Base-by-base conservation (phyloP, 2,888 invertebrate species). In the Morpho helenor region DNA sequence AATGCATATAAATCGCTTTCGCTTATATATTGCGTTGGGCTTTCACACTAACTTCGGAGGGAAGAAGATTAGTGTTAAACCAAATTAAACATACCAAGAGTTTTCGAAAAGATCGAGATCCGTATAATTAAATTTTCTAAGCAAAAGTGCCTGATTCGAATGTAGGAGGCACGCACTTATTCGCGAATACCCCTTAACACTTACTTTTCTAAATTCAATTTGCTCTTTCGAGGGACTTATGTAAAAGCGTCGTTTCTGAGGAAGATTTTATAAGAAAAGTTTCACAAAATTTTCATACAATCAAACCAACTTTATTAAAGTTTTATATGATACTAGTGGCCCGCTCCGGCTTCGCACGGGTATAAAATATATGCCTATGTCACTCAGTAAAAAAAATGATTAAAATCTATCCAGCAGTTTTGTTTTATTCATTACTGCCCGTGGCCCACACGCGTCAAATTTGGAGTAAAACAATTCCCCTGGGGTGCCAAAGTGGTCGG, bases 91-190 rank as follows among this genome's bases (percentile, higher is more conserved):
- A 76, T 68, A 71, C 76, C 67, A 48, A 82, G 56, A 87, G 76
- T 86, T 83, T 70, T 73, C 67, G 60, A 64, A 54, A 71, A 77
- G 81, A 80, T 82, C 82, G 80, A 71, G 81, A 80, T 76, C 80
- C 79, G 79, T 82, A 71, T 87, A 87, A 87, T 87, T 87, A 85
- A 86, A 87, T 87, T 84, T 80, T 75, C 77, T 64, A 60, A 64
- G 75, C 75, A 79, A 82, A 82, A 85, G 80, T 80, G 74, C 80
- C 80, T 82, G 84, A 81, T 79, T 71, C 69, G 84, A 82, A 83
- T 82, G 68, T 48, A 54, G 23, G 23, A 7, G 42, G n/a, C 53
- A 53, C 47, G 53, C 53, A 53, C 53, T 53, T 41, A 47, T 39
- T 10, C 57, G 59, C 51, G 59, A 62, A 62, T 49, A 50, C 42